These are phyloP conservation scores for Cyprinella venusta DNA, from an alignment of 2,797 vertebrate species.

Conservation along the genomic window DNA sequence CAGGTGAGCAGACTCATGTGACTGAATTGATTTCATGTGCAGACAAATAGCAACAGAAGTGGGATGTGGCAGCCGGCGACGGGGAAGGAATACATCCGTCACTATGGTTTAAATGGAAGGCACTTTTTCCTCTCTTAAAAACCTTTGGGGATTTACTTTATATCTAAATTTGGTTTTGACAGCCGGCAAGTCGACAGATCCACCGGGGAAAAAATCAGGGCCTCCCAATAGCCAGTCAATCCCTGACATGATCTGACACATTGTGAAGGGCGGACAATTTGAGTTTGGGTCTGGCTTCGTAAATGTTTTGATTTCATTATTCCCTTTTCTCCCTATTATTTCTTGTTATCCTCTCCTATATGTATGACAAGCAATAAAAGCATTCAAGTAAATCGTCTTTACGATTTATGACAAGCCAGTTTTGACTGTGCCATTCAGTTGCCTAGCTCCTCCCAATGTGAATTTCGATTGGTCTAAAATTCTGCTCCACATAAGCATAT, in stretches of 20 bases:
- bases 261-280: neutral
- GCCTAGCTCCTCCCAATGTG: neutral
- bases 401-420: neutral
- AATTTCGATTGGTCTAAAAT: neutral
- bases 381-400: neutral
- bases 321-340: neutral
- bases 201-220: neutral
- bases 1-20: conserved; percentile 31
- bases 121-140: conserved; percentile 10
- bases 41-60: conserved; percentile 23
- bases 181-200: conserved; percentile 4
- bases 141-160: conserved; percentile 25
- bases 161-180: conserved; percentile 24
- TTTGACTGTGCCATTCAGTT: neutral
- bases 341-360: neutral
- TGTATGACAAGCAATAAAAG: neutral
- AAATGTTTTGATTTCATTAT: neutral
- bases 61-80: neutral
- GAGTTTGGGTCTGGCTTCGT: neutral
- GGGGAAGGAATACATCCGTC: conserved; percentile 6
- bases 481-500: neutral
- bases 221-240: neutral
- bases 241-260: neutral
- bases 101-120: neutral
- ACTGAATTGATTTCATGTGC: conserved; percentile 24